Evolutionary conservation across 2,113 vertebrate species (phyloP).

Genomic region (Oxygymnocypris stewartii): DNA sequence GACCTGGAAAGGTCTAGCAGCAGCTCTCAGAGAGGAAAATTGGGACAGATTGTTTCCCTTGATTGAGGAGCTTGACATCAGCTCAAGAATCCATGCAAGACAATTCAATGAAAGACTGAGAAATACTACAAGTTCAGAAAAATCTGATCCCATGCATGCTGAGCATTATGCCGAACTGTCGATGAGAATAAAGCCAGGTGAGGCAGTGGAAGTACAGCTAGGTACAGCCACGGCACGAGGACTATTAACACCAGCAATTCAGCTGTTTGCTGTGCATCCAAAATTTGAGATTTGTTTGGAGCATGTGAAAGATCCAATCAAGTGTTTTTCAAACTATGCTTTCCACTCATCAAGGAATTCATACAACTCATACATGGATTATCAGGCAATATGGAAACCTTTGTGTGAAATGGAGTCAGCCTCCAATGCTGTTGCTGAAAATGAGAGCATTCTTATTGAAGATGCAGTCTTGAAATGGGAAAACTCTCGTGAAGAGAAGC

Average conservation of each 20-base stretch:
- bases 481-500: slow-evolving; percentile 33
- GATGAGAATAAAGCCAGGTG: slow-evolving; percentile 66
- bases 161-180: slow-evolving; percentile 70
- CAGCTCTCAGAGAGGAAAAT: slow-evolving; percentile 58
- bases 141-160: background rate
- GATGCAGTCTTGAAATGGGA: slow-evolving; percentile 70
- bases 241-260: slow-evolving; percentile 71
- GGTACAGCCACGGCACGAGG: slow-evolving; percentile 64
- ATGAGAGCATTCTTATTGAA: slow-evolving; percentile 70
- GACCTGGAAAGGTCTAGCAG: slow-evolving; percentile 69
- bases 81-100: background rate
- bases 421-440: slow-evolving; percentile 63
- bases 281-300: slow-evolving; percentile 80
- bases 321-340: slow-evolving; percentile 71
- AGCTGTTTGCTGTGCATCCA: slow-evolving; percentile 70
- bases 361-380: slow-evolving; percentile 60
- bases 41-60: slow-evolving; percentile 50
- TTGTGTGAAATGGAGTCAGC: slow-evolving; percentile 79
- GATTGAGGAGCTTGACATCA: slow-evolving; percentile 19
- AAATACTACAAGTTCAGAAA: background rate
- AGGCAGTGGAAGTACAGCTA: slow-evolving; percentile 75
- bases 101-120: background rate
- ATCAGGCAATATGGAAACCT: slow-evolving; percentile 72
- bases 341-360: slow-evolving; percentile 42
- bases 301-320: slow-evolving; percentile 68